A percentile compares a stretch with the other conserved stretches of the same genome.
phyloP scores from a whole-genome alignment of 2,797 vertebrate species.

The Melanotaenia trifasciata region DNA sequence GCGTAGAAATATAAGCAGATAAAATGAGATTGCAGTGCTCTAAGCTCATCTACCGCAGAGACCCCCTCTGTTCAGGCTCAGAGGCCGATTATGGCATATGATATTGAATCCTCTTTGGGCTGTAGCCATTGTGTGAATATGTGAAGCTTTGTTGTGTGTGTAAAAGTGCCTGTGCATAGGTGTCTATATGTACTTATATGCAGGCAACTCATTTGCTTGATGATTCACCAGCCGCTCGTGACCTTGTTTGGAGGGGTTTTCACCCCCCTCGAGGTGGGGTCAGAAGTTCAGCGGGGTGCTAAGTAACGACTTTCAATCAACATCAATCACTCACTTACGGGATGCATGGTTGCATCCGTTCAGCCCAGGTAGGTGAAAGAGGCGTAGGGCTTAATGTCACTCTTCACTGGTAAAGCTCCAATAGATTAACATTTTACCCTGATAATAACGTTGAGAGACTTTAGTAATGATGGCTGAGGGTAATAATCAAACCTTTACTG shows the following conservation, averaged over 20 bases:
- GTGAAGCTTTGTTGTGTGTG: slow-evolving; percentile 46
- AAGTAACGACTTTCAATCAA: slow-evolving; percentile 76
- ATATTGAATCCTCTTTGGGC: slow-evolving; percentile 80
- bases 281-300: slow-evolving; percentile 74
- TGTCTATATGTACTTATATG: slow-evolving; percentile 33
- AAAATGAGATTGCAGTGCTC: slow-evolving; percentile 66
- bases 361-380: slow-evolving; percentile 56
- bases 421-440: slow-evolving; percentile 77
- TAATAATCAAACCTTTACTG: slow-evolving; percentile 49
- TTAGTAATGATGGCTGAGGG: slow-evolving; percentile 32
- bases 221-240: slow-evolving; percentile 26
- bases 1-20: slow-evolving; percentile 73
- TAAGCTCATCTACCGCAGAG: slow-evolving; percentile 69
- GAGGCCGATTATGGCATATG: slow-evolving; percentile 77
- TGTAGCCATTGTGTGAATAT: slow-evolving; percentile 55
- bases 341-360: slow-evolving; percentile 60
- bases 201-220: slow-evolving; percentile 34
- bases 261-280: slow-evolving; percentile 56
- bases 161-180: slow-evolving; percentile 16
- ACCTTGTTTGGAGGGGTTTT: slow-evolving; percentile 55
- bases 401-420: slow-evolving; percentile 46
- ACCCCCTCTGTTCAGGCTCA: slow-evolving; percentile 71
- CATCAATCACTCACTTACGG: slow-evolving; percentile 67
- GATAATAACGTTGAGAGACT: slow-evolving; percentile 63
- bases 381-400: slow-evolving; percentile 38